Conservation (phyloP, 2,113 vertebrate species). For the Oriolus oriolus region DNA sequence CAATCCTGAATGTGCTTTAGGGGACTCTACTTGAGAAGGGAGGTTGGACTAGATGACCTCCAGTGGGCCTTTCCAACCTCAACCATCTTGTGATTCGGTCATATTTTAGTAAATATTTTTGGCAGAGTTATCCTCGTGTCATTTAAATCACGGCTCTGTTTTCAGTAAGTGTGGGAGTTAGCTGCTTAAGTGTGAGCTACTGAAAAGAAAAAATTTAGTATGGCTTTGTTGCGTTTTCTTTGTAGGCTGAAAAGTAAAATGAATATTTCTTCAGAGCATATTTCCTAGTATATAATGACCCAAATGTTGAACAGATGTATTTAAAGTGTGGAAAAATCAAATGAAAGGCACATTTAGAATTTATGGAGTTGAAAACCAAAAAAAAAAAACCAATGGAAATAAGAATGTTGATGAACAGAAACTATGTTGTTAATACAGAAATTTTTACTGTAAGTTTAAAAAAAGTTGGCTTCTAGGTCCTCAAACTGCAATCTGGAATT, state of each 20-base stretch:
- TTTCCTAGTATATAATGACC: conserved; percentile 39
- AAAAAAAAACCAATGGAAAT: conserved; percentile 56
- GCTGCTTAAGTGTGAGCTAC: not conserved
- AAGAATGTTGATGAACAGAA: conserved; percentile 57
- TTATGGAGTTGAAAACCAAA: conserved; percentile 68
- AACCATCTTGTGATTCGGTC: not conserved
- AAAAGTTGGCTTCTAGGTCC: conserved; percentile 6
- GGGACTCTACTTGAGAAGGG: not conserved
- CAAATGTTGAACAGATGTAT: conserved; percentile 78
- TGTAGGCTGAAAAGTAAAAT: conserved; percentile 28
- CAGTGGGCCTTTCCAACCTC: not conserved
- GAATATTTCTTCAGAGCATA: conserved; percentile 51
- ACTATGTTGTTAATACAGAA: conserved; percentile 17
- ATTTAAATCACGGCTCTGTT: not conserved
- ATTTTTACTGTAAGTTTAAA: conserved; percentile 9
- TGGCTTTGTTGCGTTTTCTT: conserved; percentile 13
- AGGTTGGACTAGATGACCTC: not conserved
- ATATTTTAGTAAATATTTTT: not conserved
- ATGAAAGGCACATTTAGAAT: conserved; percentile 72
- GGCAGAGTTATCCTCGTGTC: not conserved
- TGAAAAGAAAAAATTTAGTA: not conserved
- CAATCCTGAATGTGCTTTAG: not conserved
- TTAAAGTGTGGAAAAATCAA: conserved; percentile 69
- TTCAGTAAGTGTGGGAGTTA: conserved; percentile 14
- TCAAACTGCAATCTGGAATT: not conserved